phyloP scores from a whole-genome alignment of 2,797 vertebrate genomes.

The Lepilemur septentrionalis region DNA sequence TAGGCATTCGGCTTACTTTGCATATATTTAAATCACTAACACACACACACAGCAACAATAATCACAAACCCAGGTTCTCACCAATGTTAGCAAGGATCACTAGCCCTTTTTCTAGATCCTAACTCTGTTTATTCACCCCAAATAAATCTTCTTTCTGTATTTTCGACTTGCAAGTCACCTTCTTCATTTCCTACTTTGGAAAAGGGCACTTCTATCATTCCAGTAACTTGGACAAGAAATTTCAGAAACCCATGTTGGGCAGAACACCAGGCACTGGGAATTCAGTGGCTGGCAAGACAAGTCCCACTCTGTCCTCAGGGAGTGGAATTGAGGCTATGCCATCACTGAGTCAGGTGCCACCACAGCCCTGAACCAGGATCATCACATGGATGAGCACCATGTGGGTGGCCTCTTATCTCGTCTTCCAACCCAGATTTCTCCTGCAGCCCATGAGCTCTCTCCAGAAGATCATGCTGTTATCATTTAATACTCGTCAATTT shows the following conservation, averaged over 20 bases:
- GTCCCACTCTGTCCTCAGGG: neutral
- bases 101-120: neutral
- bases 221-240: neutral
- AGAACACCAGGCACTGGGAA: neutral
- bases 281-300: neutral
- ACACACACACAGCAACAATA: neutral
- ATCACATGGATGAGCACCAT: neutral
- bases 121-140: neutral
- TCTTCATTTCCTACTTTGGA: neutral
- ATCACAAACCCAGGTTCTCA: neutral
- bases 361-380: neutral
- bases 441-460: neutral
- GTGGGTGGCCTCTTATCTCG: neutral
- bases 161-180: neutral
- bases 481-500: neutral
- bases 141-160: neutral
- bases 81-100: neutral
- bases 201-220: neutral
- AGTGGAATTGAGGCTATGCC: neutral
- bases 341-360: no score
- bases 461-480: neutral
- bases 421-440: neutral
- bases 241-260: neutral
- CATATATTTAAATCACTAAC: neutral
- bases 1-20: neutral